phyloP scores from a whole-genome alignment of 2,888 invertebrate species.

The Melanargia galathea region DNA sequence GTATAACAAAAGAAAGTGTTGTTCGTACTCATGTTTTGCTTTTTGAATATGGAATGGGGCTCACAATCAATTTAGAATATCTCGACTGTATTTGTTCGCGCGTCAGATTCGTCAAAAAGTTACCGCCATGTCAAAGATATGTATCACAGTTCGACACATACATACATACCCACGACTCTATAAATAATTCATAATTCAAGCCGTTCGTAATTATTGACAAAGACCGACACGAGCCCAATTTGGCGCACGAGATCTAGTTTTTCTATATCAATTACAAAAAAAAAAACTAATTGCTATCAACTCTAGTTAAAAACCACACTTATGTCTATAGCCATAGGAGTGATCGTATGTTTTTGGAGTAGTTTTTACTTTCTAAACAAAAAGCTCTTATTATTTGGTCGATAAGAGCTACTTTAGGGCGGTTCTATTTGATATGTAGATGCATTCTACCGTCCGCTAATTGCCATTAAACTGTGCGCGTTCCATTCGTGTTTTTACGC shows the following conservation, averaged over 20 bases:
- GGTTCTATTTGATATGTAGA: constrained; percentile 25
- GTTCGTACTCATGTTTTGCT: too few relatives aligned
- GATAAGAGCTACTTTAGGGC: constrained; percentile 15
- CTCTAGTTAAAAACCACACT: neutral
- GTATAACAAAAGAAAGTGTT: too few relatives aligned
- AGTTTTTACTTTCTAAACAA: constrained; percentile 13
- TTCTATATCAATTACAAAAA: constrained; percentile 19
- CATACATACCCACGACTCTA: neutral
- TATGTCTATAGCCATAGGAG: constrained; percentile 18
- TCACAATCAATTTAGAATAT: neutral
- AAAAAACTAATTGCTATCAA: constrained; percentile 13
- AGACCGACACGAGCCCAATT: constrained; percentile 26
- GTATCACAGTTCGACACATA: neutral
- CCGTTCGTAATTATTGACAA: constrained; percentile 25
- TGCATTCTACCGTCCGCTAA: constrained; percentile 50
- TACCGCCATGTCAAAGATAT: constrained; percentile 2
- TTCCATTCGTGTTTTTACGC: constrained; percentile 65
- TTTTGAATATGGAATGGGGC: too few relatives aligned
- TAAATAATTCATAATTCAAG: constrained; percentile 19
- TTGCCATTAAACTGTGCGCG: constrained; percentile 70
- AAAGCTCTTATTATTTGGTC: neutral
- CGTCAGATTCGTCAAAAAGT: constrained; percentile 1
- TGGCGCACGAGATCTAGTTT: constrained; percentile 30
- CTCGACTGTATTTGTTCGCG: neutral
- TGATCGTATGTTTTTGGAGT: neutral